Conservation (phyloP, 1,140 invertebrate species). For the Atta colombica region DNA sequence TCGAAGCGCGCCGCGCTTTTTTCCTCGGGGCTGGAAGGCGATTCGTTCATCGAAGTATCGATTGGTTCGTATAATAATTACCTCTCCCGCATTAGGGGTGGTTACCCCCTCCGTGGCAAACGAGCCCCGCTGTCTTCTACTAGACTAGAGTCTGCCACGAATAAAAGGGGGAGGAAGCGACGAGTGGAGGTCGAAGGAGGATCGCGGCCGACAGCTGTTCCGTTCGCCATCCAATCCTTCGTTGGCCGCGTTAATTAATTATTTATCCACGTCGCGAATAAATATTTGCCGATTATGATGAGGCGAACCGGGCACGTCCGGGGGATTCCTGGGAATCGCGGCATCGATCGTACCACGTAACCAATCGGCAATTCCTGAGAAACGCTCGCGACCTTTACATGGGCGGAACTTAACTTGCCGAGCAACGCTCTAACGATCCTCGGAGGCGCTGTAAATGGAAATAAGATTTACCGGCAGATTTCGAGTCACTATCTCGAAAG, state of each 20-base stretch:
- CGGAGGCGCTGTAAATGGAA: constrained; percentile 34
- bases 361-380: constrained; percentile 66
- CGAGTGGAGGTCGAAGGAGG: constrained; percentile 34
- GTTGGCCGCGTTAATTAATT: constrained; percentile 72
- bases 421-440: constrained; percentile 47
- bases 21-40: constrained; percentile 66
- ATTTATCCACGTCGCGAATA: constrained; percentile 73
- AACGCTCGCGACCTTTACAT: constrained; percentile 46
- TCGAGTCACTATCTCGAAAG: not conserved
- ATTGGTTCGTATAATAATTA: constrained; percentile 85
- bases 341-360: constrained; percentile 63
- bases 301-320: constrained; percentile 11
- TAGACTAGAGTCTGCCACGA: constrained; percentile 68
- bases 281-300: constrained; percentile 67
- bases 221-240: constrained; percentile 69
- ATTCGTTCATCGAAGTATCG: constrained; percentile 83
- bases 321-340: constrained; percentile 59
- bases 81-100: constrained; percentile 82
- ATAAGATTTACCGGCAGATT: not conserved
- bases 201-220: constrained; percentile 63
- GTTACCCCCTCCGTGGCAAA: constrained; percentile 74
- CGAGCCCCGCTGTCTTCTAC: constrained; percentile 71
- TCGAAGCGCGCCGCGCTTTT: constrained; percentile 63
- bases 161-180: constrained; percentile 40
- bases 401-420: constrained; percentile 37